Conservation (phyloP, 2,113 vertebrate genomes). For the Halichoeres trimaculatus region DNA sequence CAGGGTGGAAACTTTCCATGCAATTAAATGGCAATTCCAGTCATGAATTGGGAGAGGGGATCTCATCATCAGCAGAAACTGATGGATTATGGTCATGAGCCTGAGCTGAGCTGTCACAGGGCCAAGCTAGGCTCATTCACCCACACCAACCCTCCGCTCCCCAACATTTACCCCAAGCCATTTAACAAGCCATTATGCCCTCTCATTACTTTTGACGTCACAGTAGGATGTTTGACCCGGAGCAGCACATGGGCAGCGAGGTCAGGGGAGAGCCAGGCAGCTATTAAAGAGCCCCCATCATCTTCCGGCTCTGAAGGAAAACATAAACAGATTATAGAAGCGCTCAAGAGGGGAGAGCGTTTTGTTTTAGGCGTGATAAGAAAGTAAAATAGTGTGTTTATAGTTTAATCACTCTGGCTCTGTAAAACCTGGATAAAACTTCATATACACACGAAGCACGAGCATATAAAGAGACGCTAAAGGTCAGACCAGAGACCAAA, state of each 20-base stretch:
- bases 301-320: slow-evolving; percentile 39
- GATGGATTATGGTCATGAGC: slow-evolving; percentile 65
- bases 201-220: slow-evolving; percentile 54
- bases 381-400: slow-evolving; percentile 30
- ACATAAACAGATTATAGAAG: slow-evolving; percentile 41
- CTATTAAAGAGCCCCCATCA: slow-evolving; percentile 33
- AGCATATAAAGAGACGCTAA: slow-evolving; percentile 38
- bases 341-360: slow-evolving; percentile 19
- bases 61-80: slow-evolving; percentile 58
- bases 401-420: slow-evolving; percentile 35
- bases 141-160: slow-evolving; percentile 34
- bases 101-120: slow-evolving; percentile 40
- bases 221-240: slow-evolving; percentile 42
- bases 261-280: slow-evolving; percentile 18
- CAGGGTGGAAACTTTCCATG: slow-evolving; percentile 59
- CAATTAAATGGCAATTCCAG: slow-evolving; percentile 63
- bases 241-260: slow-evolving; percentile 29
- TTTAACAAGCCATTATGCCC: slow-evolving; percentile 59
- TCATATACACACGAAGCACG: slow-evolving; percentile 15
- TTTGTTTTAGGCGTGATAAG: slow-evolving; percentile 46
- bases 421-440: slow-evolving; percentile 27
- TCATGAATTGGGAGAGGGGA: slow-evolving; percentile 49
- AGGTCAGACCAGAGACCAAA: slow-evolving; percentile 31
- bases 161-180: slow-evolving; percentile 53
- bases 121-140: slow-evolving; percentile 50